These are phyloP conservation scores for Enteromius trimaculatus DNA, from an alignment of 2,797 vertebrate species.

Conservation along the genomic window DNA sequence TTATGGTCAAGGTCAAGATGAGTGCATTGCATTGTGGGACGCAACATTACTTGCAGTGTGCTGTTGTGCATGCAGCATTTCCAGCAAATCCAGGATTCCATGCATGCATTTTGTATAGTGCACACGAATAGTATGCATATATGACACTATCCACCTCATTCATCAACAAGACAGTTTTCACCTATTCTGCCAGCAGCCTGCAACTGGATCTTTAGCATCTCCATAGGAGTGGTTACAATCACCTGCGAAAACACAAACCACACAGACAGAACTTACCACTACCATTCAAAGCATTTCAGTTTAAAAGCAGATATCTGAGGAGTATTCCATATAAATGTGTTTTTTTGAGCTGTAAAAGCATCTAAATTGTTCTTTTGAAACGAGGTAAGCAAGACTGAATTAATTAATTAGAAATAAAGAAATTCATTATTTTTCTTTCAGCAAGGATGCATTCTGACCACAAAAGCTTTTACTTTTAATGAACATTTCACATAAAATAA, in stretches of 20 bases:
- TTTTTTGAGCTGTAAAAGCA: background rate
- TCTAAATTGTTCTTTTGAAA: background rate
- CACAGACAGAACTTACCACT: background rate
- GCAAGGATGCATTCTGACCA: background rate
- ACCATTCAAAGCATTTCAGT: background rate
- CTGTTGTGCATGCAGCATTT: background rate
- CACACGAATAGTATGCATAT: background rate
- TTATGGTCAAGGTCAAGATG: background rate
- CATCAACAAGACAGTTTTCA: slow-evolving; percentile 47
- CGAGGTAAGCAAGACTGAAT: background rate
- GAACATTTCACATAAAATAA: background rate
- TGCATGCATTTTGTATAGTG: background rate
- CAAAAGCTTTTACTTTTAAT: background rate
- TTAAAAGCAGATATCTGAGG: background rate
- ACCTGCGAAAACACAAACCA: slow-evolving; percentile 71
- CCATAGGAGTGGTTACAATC: slow-evolving; percentile 88
- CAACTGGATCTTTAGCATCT: slow-evolving; percentile 89
- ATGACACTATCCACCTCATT: background rate
- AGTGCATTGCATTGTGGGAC: background rate
- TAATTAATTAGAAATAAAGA: background rate
- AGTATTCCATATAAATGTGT: background rate
- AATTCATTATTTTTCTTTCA: background rate
- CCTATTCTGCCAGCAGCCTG: slow-evolving; percentile 85
- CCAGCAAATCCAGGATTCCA: background rate
- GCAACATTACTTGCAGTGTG: background rate